These are phyloP conservation scores for Drosophila colorata DNA, from an alignment of 2,888 invertebrate genomes.

Conservation along the genomic window DNA sequence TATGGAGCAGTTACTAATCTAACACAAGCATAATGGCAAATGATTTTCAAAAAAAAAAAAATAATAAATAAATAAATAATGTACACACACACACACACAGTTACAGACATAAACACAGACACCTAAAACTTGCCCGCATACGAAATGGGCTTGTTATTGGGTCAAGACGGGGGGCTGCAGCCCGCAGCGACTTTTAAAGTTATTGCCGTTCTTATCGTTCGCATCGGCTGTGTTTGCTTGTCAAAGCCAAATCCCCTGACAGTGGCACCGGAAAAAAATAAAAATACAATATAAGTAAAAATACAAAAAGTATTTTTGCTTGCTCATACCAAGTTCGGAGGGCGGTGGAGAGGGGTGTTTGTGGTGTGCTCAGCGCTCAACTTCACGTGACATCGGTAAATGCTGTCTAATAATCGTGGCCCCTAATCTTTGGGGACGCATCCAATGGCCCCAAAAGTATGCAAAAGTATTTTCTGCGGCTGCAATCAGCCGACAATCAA, in stretches of 20 bases:
- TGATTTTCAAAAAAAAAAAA: constrained; percentile 63
- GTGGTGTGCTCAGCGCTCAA: constrained; percentile 1
- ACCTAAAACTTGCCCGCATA: constrained; percentile 47
- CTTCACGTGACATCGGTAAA: constrained; percentile 64
- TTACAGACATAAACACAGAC: constrained; percentile 19
- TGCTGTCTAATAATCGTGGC: constrained; percentile 57
- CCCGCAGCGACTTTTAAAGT: constrained; percentile 75
- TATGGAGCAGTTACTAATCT: constrained; percentile 52
- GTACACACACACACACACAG: not conserved
- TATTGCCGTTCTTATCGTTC: constrained; percentile 70
- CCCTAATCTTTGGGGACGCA: constrained; percentile 47
- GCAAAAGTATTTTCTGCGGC: constrained; percentile 48
- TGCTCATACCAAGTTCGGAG: constrained; percentile 19
- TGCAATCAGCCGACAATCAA: constrained; percentile 61
- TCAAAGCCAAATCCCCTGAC: constrained; percentile 67
- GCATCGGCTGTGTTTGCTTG: constrained; percentile 50
- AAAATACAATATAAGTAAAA: constrained; percentile 4
- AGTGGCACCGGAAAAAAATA: constrained; percentile 17
- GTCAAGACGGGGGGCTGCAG: constrained; percentile 10
- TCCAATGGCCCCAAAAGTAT: constrained; percentile 32
- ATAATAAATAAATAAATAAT: too few species aligned
- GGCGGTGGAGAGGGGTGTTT: not conserved
- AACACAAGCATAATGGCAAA: constrained; percentile 58
- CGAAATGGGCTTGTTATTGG: not conserved
- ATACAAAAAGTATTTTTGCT: constrained; percentile 16